Evolutionary conservation across 2,797 vertebrate species (phyloP), one percentile per base, ranked within the genome.

Genomic region (Agapornis canus): DNA sequence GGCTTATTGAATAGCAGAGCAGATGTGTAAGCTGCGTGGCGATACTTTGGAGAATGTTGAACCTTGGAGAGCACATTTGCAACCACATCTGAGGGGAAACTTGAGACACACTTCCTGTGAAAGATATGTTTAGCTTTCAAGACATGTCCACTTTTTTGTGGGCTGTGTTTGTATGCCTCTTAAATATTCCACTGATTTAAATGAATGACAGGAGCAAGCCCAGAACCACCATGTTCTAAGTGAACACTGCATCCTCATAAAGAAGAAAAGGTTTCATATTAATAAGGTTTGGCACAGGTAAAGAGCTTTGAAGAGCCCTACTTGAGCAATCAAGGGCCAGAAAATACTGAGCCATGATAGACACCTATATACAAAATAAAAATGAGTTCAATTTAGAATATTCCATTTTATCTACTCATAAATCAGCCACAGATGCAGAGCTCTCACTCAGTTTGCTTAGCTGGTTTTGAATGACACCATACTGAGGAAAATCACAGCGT

Each of bases 1-100:
- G 4, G 40, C 2, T 82, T 47, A 32, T 37, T 32, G 78, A 37
- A 29, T 21, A 82, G 42, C 56, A 61, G 21, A 82, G 21, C 48
- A 71, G 60, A 39, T n/a, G 1, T 21, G 5, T 21, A 56, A 42
- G 32, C 59, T 0, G 0, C 43, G 52, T 16, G n/a, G 60, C 15
- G 35, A 69, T 21, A 68, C 27, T 52, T 68, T 39, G 59, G 40
- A 85, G 39, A 77, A 43, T 20, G 26, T 8, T 75, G 64, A 89
- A 61, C 57, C 27, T 27, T 45, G 31, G 84, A 66, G 45, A 72
- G 7, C 16, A 59, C 1, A 2, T 73, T 77, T 87, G 54, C 39
- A 45, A 49, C 25, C 71, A 56, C 47, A 81, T 89, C 42, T 86
- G 61, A 86, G 54, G 11, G 13, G 52, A 72, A 96, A 90, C 22